Base-by-base conservation (phyloP, 2,797 vertebrate genomes). In the Chromobotia macracanthus region DNA sequence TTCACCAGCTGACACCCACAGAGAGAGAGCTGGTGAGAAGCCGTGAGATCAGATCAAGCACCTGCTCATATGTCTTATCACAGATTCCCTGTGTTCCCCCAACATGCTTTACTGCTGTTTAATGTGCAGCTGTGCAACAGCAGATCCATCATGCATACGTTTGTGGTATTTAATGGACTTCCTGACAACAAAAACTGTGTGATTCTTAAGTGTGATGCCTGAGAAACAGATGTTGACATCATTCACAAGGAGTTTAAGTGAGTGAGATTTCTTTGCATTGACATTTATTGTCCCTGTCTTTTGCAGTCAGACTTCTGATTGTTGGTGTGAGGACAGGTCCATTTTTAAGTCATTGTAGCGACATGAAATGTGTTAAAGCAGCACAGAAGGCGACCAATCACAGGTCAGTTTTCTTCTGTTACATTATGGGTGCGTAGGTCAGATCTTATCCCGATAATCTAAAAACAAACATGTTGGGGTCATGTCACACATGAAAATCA, bases 1-100 rank as follows among this genome's bases (percentile, higher is more conserved):
- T 67, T 76, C 72, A 74, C n/a, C 65, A 79, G 50, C 58, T 28
- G 38, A 69, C 72, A 28, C 81, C 81, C 72, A 80, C 77, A 53
- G 72, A 53, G 72, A 19, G 38, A 66, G 44, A 31, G 15, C 74
- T n/a, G 53, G 48, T 15, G 19, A 65, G 46, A 16, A 28, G 18
- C 72, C 35, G 55, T 61, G 48, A 67, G 65, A 79, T 83, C 77
- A 67, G 60, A 35, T 83, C 51, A n/a, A 46, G 35, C 77, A 72
- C 81, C 81, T 76, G 77, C 28, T 83, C 28, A 0, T 2, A 7
- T 73, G 74, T 83, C 60, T 48, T 41, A 74, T 66, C 66, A 58
- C 56, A 68, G 46, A 31, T 58, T 31, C 64, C 63, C 51, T 44
- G 35, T 76, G 74, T 56, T 67, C 50, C 63, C 6, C 31, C 21